These are phyloP conservation scores for Melanitta fusca DNA, from an alignment of 2,797 vertebrate genomes.

Conservation along the genomic window DNA sequence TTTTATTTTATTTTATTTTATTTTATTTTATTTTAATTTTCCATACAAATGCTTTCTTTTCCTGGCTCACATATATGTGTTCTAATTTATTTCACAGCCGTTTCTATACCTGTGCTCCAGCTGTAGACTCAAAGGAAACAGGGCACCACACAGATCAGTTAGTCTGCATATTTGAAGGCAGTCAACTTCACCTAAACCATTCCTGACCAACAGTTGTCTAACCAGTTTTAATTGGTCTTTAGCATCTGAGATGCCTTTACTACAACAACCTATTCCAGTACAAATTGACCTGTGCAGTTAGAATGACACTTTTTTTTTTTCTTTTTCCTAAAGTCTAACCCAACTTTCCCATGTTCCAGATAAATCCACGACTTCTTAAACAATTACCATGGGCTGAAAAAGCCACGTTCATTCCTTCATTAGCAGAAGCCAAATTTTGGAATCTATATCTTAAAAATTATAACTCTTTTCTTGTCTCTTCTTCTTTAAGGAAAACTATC, in stretches of 20 bases:
- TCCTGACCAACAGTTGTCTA: background rate
- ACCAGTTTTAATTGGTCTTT: background rate
- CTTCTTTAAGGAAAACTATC: background rate
- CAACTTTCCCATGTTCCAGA: background rate
- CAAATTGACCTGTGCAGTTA: background rate
- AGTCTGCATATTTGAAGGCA: background rate
- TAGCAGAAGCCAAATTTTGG: background rate
- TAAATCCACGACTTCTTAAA: background rate
- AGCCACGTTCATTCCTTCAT: background rate
- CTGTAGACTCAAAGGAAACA: background rate
- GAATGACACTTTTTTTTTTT: background rate
- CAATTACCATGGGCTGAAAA: background rate
- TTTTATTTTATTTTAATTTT: background rate
- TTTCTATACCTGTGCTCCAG: background rate
- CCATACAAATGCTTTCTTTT: background rate
- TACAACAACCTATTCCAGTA: background rate
- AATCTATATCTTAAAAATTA: background rate
- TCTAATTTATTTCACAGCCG: background rate
- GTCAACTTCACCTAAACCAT: background rate
- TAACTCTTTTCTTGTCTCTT: background rate
- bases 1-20: background rate
- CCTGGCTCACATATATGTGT: background rate
- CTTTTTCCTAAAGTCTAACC: background rate
- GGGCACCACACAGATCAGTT: background rate
- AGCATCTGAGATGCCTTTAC: background rate